These are phyloP conservation scores for Hypomecis punctinalis DNA, from an alignment of 2,888 invertebrate genomes.

Conservation along the genomic window DNA sequence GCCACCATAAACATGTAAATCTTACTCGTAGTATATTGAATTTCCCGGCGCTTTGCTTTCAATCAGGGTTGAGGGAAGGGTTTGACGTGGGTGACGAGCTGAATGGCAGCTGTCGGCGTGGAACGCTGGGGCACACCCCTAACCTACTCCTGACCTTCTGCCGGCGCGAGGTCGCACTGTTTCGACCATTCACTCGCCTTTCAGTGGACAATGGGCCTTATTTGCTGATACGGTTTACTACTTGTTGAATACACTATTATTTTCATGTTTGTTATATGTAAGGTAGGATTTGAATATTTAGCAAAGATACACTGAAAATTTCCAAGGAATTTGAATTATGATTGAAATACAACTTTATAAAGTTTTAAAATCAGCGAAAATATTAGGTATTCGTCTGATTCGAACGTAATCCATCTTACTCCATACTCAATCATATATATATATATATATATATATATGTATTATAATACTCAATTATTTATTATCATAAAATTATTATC, in stretches of 20 bases:
- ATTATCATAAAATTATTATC: too few relatives aligned
- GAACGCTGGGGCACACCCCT: slow-evolving; percentile 18
- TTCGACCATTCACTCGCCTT: slow-evolving; percentile 24
- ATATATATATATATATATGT: too few relatives aligned
- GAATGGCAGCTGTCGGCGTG: slow-evolving; percentile 34
- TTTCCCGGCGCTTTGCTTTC: slow-evolving; percentile 35
- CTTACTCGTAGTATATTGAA: slow-evolving; percentile 27
- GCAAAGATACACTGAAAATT: too few relatives aligned
- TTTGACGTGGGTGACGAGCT: slow-evolving; percentile 42
- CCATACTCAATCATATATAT: too few relatives aligned
- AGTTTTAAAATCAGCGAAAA: too few relatives aligned
- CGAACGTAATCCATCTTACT: too few relatives aligned
- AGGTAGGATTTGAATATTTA: background rate
- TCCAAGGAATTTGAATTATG: too few relatives aligned
- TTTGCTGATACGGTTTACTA: slow-evolving; percentile 21
- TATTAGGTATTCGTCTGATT: too few relatives aligned
- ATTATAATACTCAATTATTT: too few relatives aligned
- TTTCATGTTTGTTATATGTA: background rate
- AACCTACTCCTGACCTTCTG: background rate
- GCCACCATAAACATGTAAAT: slow-evolving; percentile 14
- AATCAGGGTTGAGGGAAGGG: slow-evolving; percentile 33
- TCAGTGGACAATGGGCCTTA: slow-evolving; percentile 20
- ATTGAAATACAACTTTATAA: too few relatives aligned
- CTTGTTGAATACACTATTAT: slow-evolving; percentile 26
- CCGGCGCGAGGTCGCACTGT: slow-evolving; percentile 2